Conservation (phyloP, 2,888 invertebrate genomes). For the Acanthacorydalis orientalis region DNA sequence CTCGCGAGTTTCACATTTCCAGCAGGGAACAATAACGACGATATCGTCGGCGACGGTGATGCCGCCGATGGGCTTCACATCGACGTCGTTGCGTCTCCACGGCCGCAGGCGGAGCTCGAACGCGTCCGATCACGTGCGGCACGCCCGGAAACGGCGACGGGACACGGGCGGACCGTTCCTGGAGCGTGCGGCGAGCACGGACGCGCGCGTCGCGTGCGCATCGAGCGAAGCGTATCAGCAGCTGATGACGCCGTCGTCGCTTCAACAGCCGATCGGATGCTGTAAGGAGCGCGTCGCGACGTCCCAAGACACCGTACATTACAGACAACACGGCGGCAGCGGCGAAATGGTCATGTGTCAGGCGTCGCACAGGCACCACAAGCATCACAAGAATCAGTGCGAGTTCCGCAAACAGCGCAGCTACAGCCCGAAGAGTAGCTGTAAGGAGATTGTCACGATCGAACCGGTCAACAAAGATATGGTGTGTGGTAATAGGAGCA, state of each 20-base stretch:
- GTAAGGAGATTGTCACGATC: background rate
- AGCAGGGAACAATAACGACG: constrained; percentile 5
- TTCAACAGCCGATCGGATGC: background rate
- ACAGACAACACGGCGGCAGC: constrained; percentile 9
- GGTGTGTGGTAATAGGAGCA: constrained; percentile 1
- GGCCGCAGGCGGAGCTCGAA: constrained; percentile 24
- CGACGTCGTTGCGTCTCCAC: constrained; percentile 1
- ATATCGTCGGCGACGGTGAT: constrained; percentile 12
- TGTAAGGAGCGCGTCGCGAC: background rate
- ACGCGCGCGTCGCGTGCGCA: constrained; percentile 1
- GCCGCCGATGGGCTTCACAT: background rate
- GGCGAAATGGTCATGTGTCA: background rate
- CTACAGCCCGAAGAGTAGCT: constrained; percentile 4
- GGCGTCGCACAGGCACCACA: constrained; percentile 11
- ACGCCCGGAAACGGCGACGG: constrained; percentile 17
- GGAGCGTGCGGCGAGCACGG: constrained; percentile 5
- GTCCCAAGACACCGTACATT: background rate
- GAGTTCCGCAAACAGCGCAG: constrained; percentile 5
- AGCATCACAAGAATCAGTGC: constrained; percentile 14
- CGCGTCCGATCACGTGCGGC: constrained; percentile 24
- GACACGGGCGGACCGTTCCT: constrained; percentile 12
- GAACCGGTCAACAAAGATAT: background rate
- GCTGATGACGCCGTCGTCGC: background rate
- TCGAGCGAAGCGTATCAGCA: background rate
- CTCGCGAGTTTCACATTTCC: background rate